phyloP scores from a whole-genome alignment of 2,113 vertebrate species.

The Cacatua alba region DNA sequence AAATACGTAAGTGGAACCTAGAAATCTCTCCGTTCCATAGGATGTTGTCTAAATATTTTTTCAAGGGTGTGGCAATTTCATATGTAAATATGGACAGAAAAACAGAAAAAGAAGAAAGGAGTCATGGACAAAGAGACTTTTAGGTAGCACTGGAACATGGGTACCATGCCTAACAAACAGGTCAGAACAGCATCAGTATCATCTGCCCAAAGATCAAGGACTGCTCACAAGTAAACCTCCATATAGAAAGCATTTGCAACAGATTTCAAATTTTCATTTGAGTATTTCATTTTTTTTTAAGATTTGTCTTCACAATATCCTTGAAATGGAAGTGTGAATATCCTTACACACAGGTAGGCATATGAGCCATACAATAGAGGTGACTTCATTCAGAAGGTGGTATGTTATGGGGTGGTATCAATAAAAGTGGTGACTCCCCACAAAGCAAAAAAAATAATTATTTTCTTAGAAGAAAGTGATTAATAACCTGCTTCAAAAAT shows the following conservation, averaged over 20 bases:
- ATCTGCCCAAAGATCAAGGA: background rate
- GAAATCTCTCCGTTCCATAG: background rate
- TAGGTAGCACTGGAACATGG: background rate
- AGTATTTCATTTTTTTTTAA: background rate
- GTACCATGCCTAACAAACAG: background rate
- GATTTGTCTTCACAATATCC: background rate
- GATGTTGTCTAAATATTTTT: background rate
- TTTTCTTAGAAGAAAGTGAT: background rate
- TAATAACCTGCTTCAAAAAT: background rate
- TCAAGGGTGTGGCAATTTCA: background rate
- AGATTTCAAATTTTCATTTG: background rate
- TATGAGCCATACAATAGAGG: too few relatives aligned
- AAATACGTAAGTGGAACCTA: background rate
- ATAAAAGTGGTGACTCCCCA: background rate
- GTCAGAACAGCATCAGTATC: background rate
- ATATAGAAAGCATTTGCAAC: background rate
- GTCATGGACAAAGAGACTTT: background rate
- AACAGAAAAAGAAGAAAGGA: background rate
- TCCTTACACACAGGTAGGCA: background rate
- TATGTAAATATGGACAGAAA: background rate
- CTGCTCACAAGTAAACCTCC: background rate
- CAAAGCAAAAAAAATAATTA: background rate
- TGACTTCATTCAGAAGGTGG: background rate
- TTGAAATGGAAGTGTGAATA: background rate
- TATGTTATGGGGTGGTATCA: background rate